Base-by-base conservation (phyloP, 2,113 vertebrate genomes). In the Limnothrissa miodon region DNA sequence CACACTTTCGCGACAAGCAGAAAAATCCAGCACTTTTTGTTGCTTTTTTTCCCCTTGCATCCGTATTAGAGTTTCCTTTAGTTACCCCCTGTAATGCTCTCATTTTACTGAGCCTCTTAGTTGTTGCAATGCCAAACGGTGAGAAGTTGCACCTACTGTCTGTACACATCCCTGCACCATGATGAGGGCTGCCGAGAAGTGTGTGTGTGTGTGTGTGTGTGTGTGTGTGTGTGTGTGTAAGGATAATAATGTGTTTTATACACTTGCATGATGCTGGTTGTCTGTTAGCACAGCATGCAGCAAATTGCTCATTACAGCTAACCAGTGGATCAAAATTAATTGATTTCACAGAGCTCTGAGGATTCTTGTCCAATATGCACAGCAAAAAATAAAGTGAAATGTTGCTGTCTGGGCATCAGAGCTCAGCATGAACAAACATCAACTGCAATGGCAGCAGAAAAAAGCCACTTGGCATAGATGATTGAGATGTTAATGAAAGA, bases 51-150 rank as follows among this genome's bases (percentile, higher is more conserved):
- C 66, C 19, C 33, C 66, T 74, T 17, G 66, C 66, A 33, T 74
- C 66, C 36, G 66, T 74, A 74, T 74, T 74, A 74, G 66, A 74
- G 25, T 33, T 33, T 33, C 66, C 66, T 74, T 74, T 74, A 36
- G 66, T 74, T 74, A 56, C 66, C 66, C 66, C 66, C 66, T 74
- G 66, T 74, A 74, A 74, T 74, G 66, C 66, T 74, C 36, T 74
- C 66, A 74, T 74, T 74, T 74, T 33, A 74, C 36, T 74, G 10
- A 74, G 66, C n/a, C 3, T 74, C 36, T 74, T 74, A 74, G 66
- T 74, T 74, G 25, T 74, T 74, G 66, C 25, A 17, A 17, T 36
- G 25, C 10, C 66, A 33, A 74, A 74, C 4, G 66, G 25, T 74
- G 66, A 74, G 33, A 74, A 74, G 66, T 74, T 66, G 25, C 66